A percentile compares a stretch with the other conserved stretches of the same genome.
Conservation (phyloP, 2,888 invertebrate genomes). For the Camponotus fellah region DNA sequence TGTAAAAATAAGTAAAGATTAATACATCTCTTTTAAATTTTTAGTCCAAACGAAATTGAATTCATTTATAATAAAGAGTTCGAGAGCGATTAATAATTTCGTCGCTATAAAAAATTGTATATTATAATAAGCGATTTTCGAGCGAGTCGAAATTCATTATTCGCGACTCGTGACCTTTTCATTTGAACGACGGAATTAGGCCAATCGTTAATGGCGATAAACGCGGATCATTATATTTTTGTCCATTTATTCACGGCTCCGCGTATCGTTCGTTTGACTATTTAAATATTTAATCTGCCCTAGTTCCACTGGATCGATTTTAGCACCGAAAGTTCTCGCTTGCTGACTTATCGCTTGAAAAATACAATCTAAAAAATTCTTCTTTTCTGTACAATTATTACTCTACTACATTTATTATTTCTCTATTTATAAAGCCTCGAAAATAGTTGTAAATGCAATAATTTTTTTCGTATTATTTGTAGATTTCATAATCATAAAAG, state of each 20-base stretch:
- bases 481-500: background rate
- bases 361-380: constrained; percentile 38
- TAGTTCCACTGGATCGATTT: constrained; percentile 63
- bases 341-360: constrained; percentile 39
- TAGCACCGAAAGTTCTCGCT: constrained; percentile 33
- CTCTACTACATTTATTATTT: background rate
- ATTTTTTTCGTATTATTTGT: background rate
- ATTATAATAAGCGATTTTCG: background rate
- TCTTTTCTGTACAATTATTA: background rate
- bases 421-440: background rate
- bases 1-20: background rate
- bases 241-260: constrained; percentile 41
- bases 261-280: background rate
- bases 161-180: constrained; percentile 28
- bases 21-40: background rate
- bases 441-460: background rate
- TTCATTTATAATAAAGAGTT: background rate
- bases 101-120: background rate
- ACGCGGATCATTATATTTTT: constrained; percentile 33
- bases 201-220: constrained; percentile 24
- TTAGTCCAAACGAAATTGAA: background rate
- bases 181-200: constrained; percentile 28
- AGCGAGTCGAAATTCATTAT: constrained; percentile 27
- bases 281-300: constrained; percentile 63
- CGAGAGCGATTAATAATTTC: background rate